Base-by-base conservation (phyloP, 2,888 invertebrate species). In the Drosophila atroscutellata region DNA sequence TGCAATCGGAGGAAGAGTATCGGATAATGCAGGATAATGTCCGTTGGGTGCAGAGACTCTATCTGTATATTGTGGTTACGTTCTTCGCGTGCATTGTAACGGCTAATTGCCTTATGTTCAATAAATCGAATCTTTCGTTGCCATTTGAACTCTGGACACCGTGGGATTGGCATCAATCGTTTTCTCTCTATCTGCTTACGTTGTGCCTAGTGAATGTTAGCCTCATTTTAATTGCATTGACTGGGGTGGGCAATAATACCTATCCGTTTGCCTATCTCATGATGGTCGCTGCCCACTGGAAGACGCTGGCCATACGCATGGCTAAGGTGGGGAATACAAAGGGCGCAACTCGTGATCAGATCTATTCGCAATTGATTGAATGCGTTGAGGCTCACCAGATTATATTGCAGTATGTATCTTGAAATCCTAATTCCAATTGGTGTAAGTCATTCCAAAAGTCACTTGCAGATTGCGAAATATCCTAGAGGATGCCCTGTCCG, bases 401-500 rank as follows among this genome's bases (percentile, higher is more conserved):
- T 0, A 80, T 92, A 57, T 68, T 91, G n/a, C 37, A 85, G 92
- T 83, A 56, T 18, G 80, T 75, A 9, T 13, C 7, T 24, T 15
- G 20, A 45, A 45, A 15, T 24, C 4, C 2, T 24, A 4, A 45
- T 20, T 45, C 2, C 6, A 24, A 24, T 45, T 20, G 15, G 8
- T 24, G n/a, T 2, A 26, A 20, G 4, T 20, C 20, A 11, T 4
- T 26, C 5, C 15, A 15, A 15, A 24, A 15, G 2, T 8, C 7
- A 30, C 26, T 91, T 91, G 13, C 91, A 95, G 95, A 61, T 93
- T 94, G 59, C 92, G 94, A 36, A 83, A 92, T 52, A 84, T 92
- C 4, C 92, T 94, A 52, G 93, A 94, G 71, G 83, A 93, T 24
- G 92, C 93, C 0, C 93, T 94, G 57, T 94, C 95, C 26, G 87